A percentile compares a stretch with the other conserved stretches of the same genome.
Evolutionary conservation across 2,797 vertebrate species (phyloP).

Genomic region (Melanotaenia boesemani): DNA sequence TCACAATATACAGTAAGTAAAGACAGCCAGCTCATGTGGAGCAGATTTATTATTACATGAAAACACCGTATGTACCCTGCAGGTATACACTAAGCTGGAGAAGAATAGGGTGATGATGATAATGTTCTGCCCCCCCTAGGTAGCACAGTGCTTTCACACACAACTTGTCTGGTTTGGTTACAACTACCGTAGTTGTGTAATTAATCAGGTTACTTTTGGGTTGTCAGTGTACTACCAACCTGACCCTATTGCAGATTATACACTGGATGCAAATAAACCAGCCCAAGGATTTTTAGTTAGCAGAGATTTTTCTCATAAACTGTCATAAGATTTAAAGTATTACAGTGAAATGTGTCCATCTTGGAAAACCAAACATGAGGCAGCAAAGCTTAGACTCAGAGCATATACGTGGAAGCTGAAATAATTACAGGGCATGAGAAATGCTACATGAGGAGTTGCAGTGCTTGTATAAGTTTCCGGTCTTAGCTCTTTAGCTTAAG

Average conservation of each 20-base stretch:
- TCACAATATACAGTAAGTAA: slow-evolving; percentile 47
- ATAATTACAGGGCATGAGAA: neutral
- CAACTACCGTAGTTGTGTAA: neutral
- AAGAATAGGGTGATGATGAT: slow-evolving; percentile 14
- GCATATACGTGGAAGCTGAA: too few species aligned
- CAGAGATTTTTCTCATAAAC: neutral
- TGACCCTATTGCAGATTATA: neutral
- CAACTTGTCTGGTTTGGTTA: slow-evolving; percentile 8
- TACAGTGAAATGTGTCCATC: too few species aligned
- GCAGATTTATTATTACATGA: slow-evolving; percentile 57
- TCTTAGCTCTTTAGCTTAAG: neutral
- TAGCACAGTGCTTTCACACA: slow-evolving; percentile 21
- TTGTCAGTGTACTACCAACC: neutral
- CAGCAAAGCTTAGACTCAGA: too few species aligned
- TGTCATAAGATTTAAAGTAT: too few species aligned
- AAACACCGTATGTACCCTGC: slow-evolving; percentile 30
- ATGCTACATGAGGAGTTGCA: neutral
- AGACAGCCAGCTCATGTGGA: slow-evolving; percentile 50
- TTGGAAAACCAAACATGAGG: too few species aligned
- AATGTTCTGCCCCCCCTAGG: slow-evolving; percentile 25
- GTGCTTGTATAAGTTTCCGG: neutral
- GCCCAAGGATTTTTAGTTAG: neutral
- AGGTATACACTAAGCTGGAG: slow-evolving; percentile 31
- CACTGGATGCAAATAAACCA: neutral
- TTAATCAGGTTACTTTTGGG: slow-evolving; percentile 7